phyloP scores from a whole-genome alignment of 2,113 vertebrate genomes.

The Nothobranchius furzeri region DNA sequence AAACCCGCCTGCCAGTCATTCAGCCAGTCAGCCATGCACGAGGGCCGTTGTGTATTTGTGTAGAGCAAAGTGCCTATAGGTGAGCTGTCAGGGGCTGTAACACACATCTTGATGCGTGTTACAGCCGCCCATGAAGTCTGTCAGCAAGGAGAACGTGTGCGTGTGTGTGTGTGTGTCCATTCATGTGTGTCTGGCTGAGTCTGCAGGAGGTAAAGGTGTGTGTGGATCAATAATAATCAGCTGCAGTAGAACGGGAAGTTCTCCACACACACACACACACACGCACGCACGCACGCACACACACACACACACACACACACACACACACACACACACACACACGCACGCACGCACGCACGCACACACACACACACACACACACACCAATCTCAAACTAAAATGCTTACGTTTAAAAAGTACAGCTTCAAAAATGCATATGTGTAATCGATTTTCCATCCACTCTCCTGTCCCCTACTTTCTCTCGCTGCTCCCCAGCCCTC shows the following conservation, averaged over 20 bases:
- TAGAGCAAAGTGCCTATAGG: slow-evolving; percentile 60
- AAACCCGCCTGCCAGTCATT: slow-evolving; percentile 49
- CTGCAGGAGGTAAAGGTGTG: slow-evolving; percentile 61
- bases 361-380: slow-evolving; percentile 29
- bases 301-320: slow-evolving; percentile 37
- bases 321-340: slow-evolving; percentile 25
- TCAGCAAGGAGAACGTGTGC: slow-evolving; percentile 45
- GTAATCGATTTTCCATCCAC: slow-evolving; percentile 49
- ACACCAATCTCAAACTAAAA: slow-evolving; percentile 50
- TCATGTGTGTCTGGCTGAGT: slow-evolving; percentile 27
- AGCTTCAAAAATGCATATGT: slow-evolving; percentile 51
- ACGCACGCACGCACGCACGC: slow-evolving; percentile 39
- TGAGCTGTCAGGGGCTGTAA: slow-evolving; percentile 69
- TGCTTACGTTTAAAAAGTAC: slow-evolving; percentile 54
- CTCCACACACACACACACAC: slow-evolving; percentile 49
- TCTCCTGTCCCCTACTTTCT: slow-evolving; percentile 9
- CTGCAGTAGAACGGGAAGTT: slow-evolving; percentile 64
- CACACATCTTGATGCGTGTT: slow-evolving; percentile 52
- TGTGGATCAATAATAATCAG: slow-evolving; percentile 78
- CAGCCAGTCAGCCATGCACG: slow-evolving; percentile 30
- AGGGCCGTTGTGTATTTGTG: slow-evolving; percentile 48
- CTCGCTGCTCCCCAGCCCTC: not conserved
- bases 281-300: slow-evolving; percentile 16
- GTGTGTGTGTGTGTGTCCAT: slow-evolving; percentile 11
- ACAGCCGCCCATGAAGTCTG: slow-evolving; percentile 53